phyloP scores from a whole-genome alignment of 2,888 invertebrate genomes.

The Tenthredo distinguenda region DNA sequence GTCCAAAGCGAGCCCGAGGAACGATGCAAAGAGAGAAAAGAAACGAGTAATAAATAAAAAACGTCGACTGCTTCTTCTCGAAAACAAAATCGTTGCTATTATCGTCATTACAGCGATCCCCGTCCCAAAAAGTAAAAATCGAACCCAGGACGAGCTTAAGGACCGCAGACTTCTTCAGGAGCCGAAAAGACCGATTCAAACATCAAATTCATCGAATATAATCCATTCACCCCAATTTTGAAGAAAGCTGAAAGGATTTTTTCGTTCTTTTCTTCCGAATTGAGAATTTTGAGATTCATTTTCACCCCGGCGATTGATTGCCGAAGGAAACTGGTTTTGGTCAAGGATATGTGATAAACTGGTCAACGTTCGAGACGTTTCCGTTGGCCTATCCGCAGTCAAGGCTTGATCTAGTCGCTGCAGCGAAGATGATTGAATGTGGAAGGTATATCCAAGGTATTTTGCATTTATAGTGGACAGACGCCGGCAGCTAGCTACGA shows the following conservation, averaged over 20 bases:
- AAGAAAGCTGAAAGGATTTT: too few species aligned
- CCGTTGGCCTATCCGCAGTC: slow-evolving; percentile 9
- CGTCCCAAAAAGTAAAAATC: not conserved
- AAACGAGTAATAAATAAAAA: not conserved
- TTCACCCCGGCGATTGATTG: not conserved
- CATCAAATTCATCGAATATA: too few species aligned
- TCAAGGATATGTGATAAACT: not conserved
- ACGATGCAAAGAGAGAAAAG: not conserved
- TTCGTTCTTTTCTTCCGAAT: not conserved
- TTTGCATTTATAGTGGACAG: slow-evolving; percentile 53
- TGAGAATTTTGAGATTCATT: not conserved
- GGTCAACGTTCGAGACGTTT: slow-evolving; percentile 28
- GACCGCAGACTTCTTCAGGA: not conserved
- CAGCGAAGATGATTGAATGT: slow-evolving; percentile 46
- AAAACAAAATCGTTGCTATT: not conserved
- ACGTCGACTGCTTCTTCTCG: not conserved
- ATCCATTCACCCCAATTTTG: too few species aligned
- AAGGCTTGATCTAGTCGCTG: not conserved
- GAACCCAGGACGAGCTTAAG: not conserved
- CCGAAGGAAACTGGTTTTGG: not conserved
- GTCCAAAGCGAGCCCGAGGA: not conserved
- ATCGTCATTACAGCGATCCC: not conserved
- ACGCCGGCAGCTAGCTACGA: not conserved
- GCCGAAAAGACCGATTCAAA: not conserved
- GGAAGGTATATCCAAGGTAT: slow-evolving; percentile 12